phyloP scores from a whole-genome alignment of 1,140 invertebrate genomes.

The Drosophila miranda region DNA sequence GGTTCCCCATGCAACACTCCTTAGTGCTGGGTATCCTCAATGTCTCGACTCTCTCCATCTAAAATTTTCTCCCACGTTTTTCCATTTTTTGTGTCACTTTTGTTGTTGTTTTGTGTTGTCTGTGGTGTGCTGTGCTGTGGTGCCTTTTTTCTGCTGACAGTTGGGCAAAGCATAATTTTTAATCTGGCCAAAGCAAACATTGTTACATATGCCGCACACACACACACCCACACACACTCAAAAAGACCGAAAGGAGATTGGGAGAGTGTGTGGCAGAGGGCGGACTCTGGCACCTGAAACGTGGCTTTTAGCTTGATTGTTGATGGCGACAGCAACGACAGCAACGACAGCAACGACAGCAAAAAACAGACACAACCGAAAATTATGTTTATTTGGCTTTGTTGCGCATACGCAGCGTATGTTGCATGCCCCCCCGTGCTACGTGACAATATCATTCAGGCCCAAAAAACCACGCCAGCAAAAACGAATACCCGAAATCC shows the following conservation, averaged over 20 bases:
- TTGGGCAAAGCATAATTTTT: constrained; percentile 80
- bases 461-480: too few species aligned
- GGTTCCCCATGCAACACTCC: too few species aligned
- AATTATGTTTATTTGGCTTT: constrained; percentile 74
- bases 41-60: constrained; percentile 1
- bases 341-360: constrained; percentile 16
- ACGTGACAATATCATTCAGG: constrained; percentile 74
- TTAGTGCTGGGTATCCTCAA: too few species aligned
- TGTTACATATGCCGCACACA: constrained; percentile 68
- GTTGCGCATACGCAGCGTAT: constrained; percentile 65
- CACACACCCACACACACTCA: constrained; percentile 15
- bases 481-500: too few species aligned
- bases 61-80: not conserved
- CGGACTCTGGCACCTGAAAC: constrained; percentile 49
- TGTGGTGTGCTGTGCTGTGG: not conserved
- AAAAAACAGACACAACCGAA: constrained; percentile 1
- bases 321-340: constrained; percentile 41
- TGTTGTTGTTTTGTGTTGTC: constrained; percentile 36
- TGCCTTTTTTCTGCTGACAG: constrained; percentile 73
- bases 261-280: not conserved
- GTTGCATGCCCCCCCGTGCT: constrained; percentile 6
- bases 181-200: constrained; percentile 75
- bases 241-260: not conserved
- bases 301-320: constrained; percentile 77
- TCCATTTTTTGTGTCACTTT: constrained; percentile 15